Evolutionary conservation across 2,113 vertebrate species (phyloP), one percentile per base, ranked within the genome.

Genomic region (Pyxicephalus adspersus): DNA sequence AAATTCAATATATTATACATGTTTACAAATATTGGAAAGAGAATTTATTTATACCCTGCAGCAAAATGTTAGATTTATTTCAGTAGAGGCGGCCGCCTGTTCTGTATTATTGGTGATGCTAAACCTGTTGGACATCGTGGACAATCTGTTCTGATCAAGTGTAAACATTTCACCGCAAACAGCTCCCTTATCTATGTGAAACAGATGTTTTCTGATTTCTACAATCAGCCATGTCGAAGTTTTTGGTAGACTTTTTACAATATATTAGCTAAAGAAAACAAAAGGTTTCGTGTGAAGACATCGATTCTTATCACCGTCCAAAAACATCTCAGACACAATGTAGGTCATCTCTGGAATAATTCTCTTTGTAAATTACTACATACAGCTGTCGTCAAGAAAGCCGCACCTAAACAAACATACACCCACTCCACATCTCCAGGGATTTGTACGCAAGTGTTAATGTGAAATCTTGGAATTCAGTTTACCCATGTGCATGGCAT

Each of bases 51-150:
- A 20, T 63, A 28, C 50, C 72, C 63, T 64, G 28, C 9, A 54
- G 26, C 19, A 55, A 34, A 50, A 38, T 34, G 16, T 55, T 29
- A 22, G 16, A 9, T 17, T n/a, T 52, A n/a, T 29, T 63, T 11
- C n/a, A 65, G 13, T 51, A 45, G 17, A 61, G 55, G 18, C 25
- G 28, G 17, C 64, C 22, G n/a, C n/a, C 52, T 80, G 77, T 22
- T 71, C 61, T 23, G 25, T 15, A 80, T 80, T 80, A 70, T 19
- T 11, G 28, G 16, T 29, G 50, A 78, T 23, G 76, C 29, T 57
- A 31, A 70, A 58, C 31, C 18, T 29, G 11, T 54, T n/a, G 58
- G 76, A 78, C 64, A 57, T 65, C 17, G 13, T 22, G 38, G 38
- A 57, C 18, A 57, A 31, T 55, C 52, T 74, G 17, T 57, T 78